phyloP scores from a whole-genome alignment of 2,113 vertebrate genomes.

The Theropithecus gelada region DNA sequence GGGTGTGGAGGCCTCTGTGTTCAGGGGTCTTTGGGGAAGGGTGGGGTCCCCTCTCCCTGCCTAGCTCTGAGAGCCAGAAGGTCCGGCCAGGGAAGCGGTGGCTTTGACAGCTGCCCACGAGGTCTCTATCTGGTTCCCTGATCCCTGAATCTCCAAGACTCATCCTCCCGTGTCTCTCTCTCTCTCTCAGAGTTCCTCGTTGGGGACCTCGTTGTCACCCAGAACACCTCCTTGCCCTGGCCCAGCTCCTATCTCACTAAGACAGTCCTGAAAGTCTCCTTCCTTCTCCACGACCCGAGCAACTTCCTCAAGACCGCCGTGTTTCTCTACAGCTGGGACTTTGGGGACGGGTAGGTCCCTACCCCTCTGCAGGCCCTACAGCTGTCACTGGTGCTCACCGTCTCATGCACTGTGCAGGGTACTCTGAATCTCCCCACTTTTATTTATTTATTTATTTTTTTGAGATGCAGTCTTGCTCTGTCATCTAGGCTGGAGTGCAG shows the following conservation, averaged over 20 bases:
- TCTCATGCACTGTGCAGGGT: not conserved
- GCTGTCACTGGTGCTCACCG: accelerated
- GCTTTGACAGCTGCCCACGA: accelerated
- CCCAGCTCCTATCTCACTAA: constrained; percentile 83
- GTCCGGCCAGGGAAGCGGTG: accelerated
- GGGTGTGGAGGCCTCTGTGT: not conserved
- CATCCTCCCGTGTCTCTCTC: not conserved
- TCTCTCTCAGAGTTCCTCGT: constrained; percentile 86
- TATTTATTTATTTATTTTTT: too few species aligned
- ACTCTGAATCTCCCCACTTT: not conserved
- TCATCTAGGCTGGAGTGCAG: too few species aligned
- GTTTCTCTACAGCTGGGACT: constrained; percentile 91
- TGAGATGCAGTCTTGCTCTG: too few species aligned
- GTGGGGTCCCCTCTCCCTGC: not conserved
- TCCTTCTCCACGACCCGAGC: constrained; percentile 88
- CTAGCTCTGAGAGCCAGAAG: not conserved
- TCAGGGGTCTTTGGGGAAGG: not conserved
- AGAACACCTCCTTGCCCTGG: constrained; percentile 83
- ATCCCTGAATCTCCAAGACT: not conserved
- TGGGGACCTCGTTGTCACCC: constrained; percentile 88
- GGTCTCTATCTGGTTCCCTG: not conserved
- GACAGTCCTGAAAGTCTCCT: constrained; percentile 84
- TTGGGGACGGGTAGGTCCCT: constrained; percentile 90
- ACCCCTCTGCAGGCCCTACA: not conserved
- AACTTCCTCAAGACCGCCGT: constrained; percentile 84